Percentiles rank a stretch among this genome's conserved stretches.
Conservation (phyloP, 2,797 vertebrate species). For the Sandelia bainsii region DNA sequence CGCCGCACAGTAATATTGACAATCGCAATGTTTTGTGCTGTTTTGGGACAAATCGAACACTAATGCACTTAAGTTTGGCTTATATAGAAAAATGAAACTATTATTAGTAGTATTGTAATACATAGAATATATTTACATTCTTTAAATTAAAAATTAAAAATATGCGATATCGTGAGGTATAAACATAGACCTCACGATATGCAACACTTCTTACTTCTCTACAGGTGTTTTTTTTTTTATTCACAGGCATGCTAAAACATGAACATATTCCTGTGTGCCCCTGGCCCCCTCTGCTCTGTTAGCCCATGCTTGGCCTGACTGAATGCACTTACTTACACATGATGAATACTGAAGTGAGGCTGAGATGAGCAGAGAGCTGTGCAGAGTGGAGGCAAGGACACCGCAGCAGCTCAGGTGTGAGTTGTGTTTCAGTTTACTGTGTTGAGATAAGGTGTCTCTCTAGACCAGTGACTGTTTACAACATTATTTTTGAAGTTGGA, state of each 20-base stretch:
- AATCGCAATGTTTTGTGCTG: too few species aligned
- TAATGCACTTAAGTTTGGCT: too few species aligned
- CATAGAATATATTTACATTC: too few species aligned
- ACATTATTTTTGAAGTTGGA: constrained; percentile 61
- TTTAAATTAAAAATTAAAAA: too few species aligned
- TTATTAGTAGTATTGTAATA: too few species aligned
- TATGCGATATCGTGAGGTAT: too few species aligned
- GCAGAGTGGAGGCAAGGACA: constrained; percentile 57
- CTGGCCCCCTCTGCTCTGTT: constrained; percentile 27
- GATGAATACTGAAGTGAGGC: constrained; percentile 53
- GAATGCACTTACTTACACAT: constrained; percentile 53
- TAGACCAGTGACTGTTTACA: constrained; percentile 56
- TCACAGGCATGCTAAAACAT: constrained; percentile 14
- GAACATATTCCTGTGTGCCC: constrained; percentile 2
- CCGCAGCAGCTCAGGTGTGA: constrained; percentile 61
- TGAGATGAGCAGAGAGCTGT: constrained; percentile 22
- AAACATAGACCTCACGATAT: too few species aligned
- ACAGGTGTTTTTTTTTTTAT: constrained; percentile 8
- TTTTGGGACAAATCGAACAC: too few species aligned
- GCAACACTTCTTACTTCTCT: neutral
- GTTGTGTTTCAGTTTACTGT: constrained; percentile 40
- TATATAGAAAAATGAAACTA: too few species aligned
- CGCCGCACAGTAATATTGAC: too few species aligned
- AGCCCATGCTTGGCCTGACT: constrained; percentile 54
- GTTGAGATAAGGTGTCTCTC: constrained; percentile 58